Evolutionary conservation across 2,888 invertebrate genomes (phyloP), one percentile per base, ranked within the genome.

Genomic region (Aleiodes leptofemur): DNA sequence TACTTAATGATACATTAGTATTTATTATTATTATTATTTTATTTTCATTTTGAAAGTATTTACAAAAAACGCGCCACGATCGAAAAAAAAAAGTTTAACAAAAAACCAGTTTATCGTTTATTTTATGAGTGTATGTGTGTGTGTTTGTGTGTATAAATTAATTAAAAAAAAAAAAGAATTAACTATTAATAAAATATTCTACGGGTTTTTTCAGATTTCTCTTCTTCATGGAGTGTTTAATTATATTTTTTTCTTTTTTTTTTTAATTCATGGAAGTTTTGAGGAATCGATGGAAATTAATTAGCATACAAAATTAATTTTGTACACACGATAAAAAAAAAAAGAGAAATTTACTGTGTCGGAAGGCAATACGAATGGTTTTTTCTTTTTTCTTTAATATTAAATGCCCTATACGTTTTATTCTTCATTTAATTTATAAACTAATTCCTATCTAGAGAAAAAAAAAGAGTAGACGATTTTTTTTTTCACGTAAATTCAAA

Each of bases 1-100:
- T 86, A 82, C 83, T 84, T 84, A 85, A 86, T 83, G 86, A 86
- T 87, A 87, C 86, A 87, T 86, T 87, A 86, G 83, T 84, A 70
- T 69, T 59, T 74, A 38, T 76, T 72, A 53, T 69, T 73, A 59
- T 61, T 50, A 64, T 74, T 76, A 66, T 53, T 74, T 14, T 51
- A 48, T 43, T 68, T 59, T 73, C 53, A 43, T 43, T 9, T 9
- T 16, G 48, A 48, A 16, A 43, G 48, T 70, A 73, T 73, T 51
- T 71, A 76, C 59, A 76, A 74, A 74, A 70, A 74, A 70, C 50
- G 57, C 56, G 43, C 73, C 56, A 69, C 43, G 43, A 64, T 64
- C 1, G 34, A 16, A 64, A 57, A 61, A 48, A 64, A 6, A 16
- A 61, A 23, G n/a, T 23, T 14, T 34, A 31, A 61, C n/a, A 34